A percentile compares a stretch with the other conserved stretches of the same genome.
Conservation (phyloP, 2,888 invertebrate genomes). For the Tetramorium bicarinatum region DNA sequence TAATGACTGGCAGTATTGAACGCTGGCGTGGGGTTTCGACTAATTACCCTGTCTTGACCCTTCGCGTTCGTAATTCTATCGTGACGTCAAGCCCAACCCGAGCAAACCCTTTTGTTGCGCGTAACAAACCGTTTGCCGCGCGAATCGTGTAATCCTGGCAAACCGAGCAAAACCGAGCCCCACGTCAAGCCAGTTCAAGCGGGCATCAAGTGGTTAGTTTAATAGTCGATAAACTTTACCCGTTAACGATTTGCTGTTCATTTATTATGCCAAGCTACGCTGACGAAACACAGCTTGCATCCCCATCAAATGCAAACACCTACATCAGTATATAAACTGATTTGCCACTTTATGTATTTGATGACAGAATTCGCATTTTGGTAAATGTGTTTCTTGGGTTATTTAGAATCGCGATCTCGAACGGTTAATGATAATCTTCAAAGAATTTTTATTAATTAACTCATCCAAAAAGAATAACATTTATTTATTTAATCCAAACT, state of each 20-base stretch:
- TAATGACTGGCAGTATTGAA: background rate
- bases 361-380: background rate
- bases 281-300: background rate
- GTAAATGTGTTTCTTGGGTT: background rate
- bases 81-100: constrained; percentile 32
- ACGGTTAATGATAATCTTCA: background rate
- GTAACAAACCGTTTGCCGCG: constrained; percentile 3
- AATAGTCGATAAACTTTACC: constrained; percentile 24
- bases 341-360: no score
- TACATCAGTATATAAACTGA: no score
- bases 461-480: background rate
- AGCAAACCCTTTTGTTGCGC: constrained; percentile 7
- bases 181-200: background rate
- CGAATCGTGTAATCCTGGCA: constrained; percentile 4
- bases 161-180: constrained; percentile 6
- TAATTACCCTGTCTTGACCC: constrained; percentile 37
- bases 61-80: background rate
- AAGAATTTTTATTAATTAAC: background rate
- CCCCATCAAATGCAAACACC: background rate
- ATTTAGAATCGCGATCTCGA: background rate
- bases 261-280: background rate
- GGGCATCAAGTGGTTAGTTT: constrained; percentile 23
- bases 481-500: background rate
- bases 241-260: constrained; percentile 3
- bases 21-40: constrained; percentile 2